Conservation (phyloP, 2,797 vertebrate genomes). For the Stomatorhinus walkeri region DNA sequence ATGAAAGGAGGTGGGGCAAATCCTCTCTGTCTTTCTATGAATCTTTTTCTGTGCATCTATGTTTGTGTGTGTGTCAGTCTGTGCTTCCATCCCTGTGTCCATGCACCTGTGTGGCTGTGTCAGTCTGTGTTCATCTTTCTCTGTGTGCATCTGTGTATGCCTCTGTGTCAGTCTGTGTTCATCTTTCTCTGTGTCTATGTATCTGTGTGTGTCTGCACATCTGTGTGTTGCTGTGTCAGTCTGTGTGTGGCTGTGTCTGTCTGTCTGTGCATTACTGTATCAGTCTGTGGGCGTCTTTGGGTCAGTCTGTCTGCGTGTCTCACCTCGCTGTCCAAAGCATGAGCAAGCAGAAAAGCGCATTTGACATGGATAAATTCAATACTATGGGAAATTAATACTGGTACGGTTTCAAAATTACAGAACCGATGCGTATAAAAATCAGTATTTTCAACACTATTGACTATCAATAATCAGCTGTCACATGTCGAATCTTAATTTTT, state of each 20-base stretch:
- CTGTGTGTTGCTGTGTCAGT: too few relatives aligned
- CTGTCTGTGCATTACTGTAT: too few relatives aligned
- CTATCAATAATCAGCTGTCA: not conserved
- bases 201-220: too few relatives aligned
- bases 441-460: not conserved
- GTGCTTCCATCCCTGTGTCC: not conserved
- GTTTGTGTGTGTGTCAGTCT: not conserved
- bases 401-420: not conserved
- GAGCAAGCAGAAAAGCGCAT: not conserved
- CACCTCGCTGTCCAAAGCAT: not conserved
- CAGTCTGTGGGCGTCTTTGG: not conserved
- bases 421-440: not conserved
- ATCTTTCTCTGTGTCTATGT: not conserved
- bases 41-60: not conserved
- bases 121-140: not conserved
- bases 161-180: not conserved
- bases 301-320: not conserved
- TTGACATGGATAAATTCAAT: not conserved
- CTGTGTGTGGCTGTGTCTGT: not conserved
- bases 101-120: not conserved
- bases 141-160: not conserved
- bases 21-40: not conserved
- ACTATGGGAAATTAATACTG: not conserved
- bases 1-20: not conserved
- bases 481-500: not conserved